Evolutionary conservation across 2,797 vertebrate species (phyloP), one percentile per base, ranked within the genome.

Genomic region (Muraenolepis orangiensis): DNA sequence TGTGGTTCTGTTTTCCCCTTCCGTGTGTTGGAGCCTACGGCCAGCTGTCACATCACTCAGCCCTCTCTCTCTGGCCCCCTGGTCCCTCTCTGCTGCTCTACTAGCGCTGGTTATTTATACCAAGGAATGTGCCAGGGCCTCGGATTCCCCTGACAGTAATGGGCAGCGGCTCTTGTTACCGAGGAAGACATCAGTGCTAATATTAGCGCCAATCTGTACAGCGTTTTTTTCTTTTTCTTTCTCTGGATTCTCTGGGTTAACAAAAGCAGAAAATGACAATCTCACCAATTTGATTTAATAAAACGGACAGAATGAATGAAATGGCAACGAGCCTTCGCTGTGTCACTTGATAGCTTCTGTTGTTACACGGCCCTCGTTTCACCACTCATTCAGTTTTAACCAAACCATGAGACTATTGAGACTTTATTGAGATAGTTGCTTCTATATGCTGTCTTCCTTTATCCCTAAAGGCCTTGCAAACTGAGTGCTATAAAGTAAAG

Each of bases 141-240:
- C 82, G 93, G 88, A 94, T 93, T 94, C 93, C 92, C 91, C 82
- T 90, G 88, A 93, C 93, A 92, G 86, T 93, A 91, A 91, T 91
- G 87, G 91, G 89, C 89, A 82, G 82, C 10, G 74, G 91, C 94
- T 95, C 93, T 84, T 86, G 84, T 94, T 94, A 91, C 94, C 91
- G 84, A 88, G 89, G 86, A 94, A 92, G 91, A 94, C 94, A 92
- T 95, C 93, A 95, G 87, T 70, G 82, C 87, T 95, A 93, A 92
- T 88, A 90, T 91, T 93, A 94, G 87, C 76, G 66, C 57, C 26
- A 23, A 86, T 78, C 82, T 83, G 72, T 79, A 28, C 80, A 81
- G 86, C 84, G 84, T 79, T 81, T 79, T 80, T 75, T 67, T 70
- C 64, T 69, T 71, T 73, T 68, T 85, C n/a, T n/a, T n/a, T n/a